A percentile compares a stretch with the other conserved stretches of the same genome.
phyloP scores from a whole-genome alignment of 2,888 invertebrate genomes.

The Cristatella mucedo region DNA sequence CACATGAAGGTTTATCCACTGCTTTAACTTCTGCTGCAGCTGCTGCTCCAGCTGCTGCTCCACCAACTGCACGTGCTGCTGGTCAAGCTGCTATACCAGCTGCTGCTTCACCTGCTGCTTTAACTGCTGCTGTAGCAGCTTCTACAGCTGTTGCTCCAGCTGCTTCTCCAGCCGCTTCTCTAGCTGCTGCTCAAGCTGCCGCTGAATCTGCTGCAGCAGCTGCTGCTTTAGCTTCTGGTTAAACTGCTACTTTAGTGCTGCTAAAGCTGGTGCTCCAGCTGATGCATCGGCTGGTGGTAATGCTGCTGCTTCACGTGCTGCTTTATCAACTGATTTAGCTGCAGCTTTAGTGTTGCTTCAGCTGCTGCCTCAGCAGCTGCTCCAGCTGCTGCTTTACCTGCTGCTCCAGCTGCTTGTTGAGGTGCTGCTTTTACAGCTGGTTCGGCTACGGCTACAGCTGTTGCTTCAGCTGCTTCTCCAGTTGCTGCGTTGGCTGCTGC shows the following conservation, averaged over 20 bases:
- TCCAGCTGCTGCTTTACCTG: constrained; percentile 7
- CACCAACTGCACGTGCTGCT: too few species aligned
- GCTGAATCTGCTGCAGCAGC: constrained; percentile 9
- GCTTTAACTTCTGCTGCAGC: too few species aligned
- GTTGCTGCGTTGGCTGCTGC: too few species aligned
- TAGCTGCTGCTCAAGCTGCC: constrained; percentile 1
- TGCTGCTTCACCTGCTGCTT: too few species aligned
- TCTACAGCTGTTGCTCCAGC: neutral
- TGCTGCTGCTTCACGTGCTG: neutral
- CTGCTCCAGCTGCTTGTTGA: too few species aligned
- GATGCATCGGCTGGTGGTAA: constrained; percentile 4
- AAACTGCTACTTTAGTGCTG: neutral
- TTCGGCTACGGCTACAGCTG: too few species aligned
- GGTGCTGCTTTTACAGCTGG: too few species aligned
- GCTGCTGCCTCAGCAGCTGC: constrained; percentile 6
- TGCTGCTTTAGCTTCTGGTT: neutral
- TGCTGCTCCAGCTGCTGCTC: too few species aligned
- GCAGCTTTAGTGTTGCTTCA: constrained; percentile 8
- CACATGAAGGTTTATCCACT: too few species aligned
- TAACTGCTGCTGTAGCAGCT: neutral
- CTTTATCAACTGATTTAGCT: constrained; percentile 2
- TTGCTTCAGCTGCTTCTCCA: too few species aligned
- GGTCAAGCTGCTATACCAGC: too few species aligned
- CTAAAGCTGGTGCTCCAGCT: neutral
- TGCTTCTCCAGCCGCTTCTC: constrained; percentile 3